phyloP scores from a whole-genome alignment of 2,113 vertebrate genomes.

The Butorides virescens region DNA sequence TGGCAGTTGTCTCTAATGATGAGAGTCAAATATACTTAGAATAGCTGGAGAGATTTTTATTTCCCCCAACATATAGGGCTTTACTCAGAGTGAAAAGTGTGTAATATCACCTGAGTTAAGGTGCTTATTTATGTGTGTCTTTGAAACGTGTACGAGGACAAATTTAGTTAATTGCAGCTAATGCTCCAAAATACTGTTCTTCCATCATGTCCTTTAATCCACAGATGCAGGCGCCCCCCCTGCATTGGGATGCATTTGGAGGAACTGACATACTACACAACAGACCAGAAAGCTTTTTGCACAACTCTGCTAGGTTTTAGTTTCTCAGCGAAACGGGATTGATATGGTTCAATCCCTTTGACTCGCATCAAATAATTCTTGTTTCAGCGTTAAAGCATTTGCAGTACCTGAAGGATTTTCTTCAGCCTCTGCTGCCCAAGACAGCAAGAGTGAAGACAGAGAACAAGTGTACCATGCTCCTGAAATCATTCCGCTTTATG shows the following conservation, averaged over 20 bases:
- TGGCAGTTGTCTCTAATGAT: background rate
- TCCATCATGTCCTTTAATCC: background rate
- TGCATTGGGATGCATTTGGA: background rate
- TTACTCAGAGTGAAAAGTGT: background rate
- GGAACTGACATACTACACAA: background rate
- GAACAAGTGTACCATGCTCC: constrained; percentile 84
- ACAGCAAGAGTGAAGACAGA: constrained; percentile 63
- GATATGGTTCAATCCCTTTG: background rate
- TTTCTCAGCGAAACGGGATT: background rate
- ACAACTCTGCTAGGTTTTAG: background rate
- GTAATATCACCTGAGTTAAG: background rate
- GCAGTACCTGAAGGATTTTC: constrained; percentile 71
- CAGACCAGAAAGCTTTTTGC: background rate
- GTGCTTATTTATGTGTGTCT: background rate
- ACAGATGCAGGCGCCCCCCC: background rate
- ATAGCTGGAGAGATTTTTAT: background rate
- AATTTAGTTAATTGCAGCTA: background rate
- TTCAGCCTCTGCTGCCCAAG: constrained; percentile 45
- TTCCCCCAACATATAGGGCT: background rate
- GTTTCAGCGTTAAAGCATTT: constrained; percentile 86
- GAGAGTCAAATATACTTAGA: background rate
- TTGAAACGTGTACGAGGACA: background rate
- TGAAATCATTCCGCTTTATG: constrained; percentile 87
- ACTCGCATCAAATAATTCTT: background rate
- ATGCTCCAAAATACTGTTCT: background rate